Evolutionary conservation across 1,140 invertebrate species (phyloP).

Genomic region (Bombus fervidus): DNA sequence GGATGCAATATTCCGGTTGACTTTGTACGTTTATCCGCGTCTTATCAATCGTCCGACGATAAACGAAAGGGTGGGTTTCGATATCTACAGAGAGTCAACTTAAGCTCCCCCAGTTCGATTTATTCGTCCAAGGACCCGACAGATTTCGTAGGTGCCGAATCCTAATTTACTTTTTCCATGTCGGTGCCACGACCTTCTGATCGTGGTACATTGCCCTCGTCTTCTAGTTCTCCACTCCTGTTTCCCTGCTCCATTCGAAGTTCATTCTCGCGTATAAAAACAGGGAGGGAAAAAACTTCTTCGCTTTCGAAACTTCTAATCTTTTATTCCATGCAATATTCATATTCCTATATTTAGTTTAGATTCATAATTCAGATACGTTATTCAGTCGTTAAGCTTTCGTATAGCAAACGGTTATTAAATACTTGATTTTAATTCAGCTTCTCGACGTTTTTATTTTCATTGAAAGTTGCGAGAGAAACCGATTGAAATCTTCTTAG

Average conservation of each 20-base stretch:
- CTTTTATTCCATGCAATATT: conserved; percentile 20
- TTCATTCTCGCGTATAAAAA: conserved; percentile 14
- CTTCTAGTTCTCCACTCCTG: conserved; percentile 6
- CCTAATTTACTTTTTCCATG: conserved; percentile 49
- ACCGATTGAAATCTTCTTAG: too few species aligned
- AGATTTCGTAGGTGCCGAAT: conserved; percentile 28
- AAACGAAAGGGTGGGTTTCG: not conserved
- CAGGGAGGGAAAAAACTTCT: not conserved
- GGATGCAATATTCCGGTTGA: not conserved
- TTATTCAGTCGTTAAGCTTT: too few species aligned
- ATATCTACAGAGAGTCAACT: not conserved
- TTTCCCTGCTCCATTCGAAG: not conserved
- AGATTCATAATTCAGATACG: not conserved
- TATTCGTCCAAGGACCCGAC: conserved; percentile 2
- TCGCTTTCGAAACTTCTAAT: conserved; percentile 22
- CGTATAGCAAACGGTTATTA: too few species aligned
- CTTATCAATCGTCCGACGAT: conserved; percentile 1
- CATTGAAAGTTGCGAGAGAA: too few species aligned
- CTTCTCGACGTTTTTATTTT: too few species aligned
- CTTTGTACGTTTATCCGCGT: not conserved
- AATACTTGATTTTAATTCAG: too few species aligned
- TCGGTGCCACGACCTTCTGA: conserved; percentile 7
- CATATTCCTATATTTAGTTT: conserved; percentile 3
- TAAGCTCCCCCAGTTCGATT: conserved; percentile 1
- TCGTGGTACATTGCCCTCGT: conserved; percentile 20